phyloP scores from a whole-genome alignment of 2,113 vertebrate genomes.

The Camelus dromedarius region DNA sequence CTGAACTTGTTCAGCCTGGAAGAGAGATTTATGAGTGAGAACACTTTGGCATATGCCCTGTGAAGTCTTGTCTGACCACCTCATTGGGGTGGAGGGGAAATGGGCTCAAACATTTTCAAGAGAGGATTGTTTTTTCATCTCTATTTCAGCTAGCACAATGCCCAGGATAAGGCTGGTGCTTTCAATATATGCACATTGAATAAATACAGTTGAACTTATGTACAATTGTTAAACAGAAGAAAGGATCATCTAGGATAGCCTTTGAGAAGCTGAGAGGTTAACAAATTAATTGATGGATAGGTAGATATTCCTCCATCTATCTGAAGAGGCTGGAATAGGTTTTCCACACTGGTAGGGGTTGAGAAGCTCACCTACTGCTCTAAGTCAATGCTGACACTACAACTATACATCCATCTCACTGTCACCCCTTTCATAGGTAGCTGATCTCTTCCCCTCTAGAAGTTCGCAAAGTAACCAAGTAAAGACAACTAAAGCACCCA shows the following conservation, averaged over 20 bases:
- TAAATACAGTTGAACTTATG: slow-evolving; percentile 26
- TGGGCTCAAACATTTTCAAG: slow-evolving; percentile 14
- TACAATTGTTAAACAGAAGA: slow-evolving; percentile 32
- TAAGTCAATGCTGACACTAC: neutral
- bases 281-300: slow-evolving; percentile 5
- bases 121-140: slow-evolving; percentile 11
- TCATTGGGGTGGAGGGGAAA: neutral
- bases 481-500: slow-evolving; percentile 17
- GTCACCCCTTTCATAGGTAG: neutral
- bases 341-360: neutral
- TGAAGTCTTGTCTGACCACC: neutral
- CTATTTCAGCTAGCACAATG: neutral
- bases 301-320: neutral
- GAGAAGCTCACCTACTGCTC: neutral
- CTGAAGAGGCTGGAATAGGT: neutral
- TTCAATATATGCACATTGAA: slow-evolving; percentile 14
- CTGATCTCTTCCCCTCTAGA: neutral
- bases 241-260: neutral
- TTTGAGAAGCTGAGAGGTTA: slow-evolving; percentile 44
- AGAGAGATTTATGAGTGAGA: slow-evolving; percentile 59
- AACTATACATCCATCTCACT: neutral
- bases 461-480: slow-evolving; percentile 41
- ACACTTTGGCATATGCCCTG: neutral
- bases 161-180: neutral
- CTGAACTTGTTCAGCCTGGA: neutral